Evolutionary conservation across 2,113 vertebrate genomes (phyloP).

Genomic region (Heptranchias perlo): DNA sequence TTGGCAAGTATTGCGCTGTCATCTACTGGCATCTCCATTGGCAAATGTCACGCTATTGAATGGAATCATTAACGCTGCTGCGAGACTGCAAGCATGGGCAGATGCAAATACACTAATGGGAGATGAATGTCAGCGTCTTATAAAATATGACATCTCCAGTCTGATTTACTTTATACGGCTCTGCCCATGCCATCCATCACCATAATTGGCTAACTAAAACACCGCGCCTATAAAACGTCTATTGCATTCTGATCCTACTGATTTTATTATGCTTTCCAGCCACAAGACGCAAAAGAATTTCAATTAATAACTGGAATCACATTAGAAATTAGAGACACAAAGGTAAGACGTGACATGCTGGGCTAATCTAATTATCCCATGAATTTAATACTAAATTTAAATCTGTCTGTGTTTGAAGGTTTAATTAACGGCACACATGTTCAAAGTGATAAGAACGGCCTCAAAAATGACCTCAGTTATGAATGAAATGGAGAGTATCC

Average conservation of each 20-base stretch:
- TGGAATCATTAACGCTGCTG: neutral
- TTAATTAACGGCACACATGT: constrained; percentile 31
- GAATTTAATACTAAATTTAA: neutral
- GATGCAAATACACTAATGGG: neutral
- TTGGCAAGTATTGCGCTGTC: neutral
- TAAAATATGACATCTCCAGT: neutral
- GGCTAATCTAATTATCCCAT: neutral
- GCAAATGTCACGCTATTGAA: neutral
- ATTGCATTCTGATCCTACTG: neutral
- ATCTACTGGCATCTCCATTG: no score
- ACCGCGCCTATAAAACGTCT: neutral
- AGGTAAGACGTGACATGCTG: constrained; percentile 9
- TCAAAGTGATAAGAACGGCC: constrained; percentile 1
- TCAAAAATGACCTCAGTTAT: neutral
- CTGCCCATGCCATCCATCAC: neutral
- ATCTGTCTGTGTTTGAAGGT: neutral
- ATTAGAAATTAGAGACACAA: neutral
- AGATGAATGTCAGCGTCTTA: neutral
- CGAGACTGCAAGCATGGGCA: neutral
- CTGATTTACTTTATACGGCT: neutral
- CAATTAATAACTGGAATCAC: constrained; percentile 10
- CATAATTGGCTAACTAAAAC: neutral
- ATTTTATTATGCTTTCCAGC: neutral
- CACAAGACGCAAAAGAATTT: constrained; percentile 10
- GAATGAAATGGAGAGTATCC: neutral